A percentile compares a stretch with the other conserved stretches of the same genome.
These are phyloP conservation scores for Drymodes brunneopygia DNA, from an alignment of 2,113 vertebrate species.

Conservation along the genomic window DNA sequence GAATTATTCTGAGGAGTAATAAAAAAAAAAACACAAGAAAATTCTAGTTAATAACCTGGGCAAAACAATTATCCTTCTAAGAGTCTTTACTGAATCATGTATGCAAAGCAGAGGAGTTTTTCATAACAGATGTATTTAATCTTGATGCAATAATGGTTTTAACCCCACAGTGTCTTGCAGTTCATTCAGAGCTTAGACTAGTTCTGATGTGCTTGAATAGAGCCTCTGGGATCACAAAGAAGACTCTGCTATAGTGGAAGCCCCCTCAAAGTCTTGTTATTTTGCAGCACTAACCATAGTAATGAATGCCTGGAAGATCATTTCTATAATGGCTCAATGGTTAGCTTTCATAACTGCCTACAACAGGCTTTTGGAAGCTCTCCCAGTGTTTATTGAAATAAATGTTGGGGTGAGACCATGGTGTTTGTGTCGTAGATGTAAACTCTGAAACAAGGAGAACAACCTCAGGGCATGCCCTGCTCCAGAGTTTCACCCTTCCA, in stretches of 20 bases:
- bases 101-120: conserved; percentile 41
- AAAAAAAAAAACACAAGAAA: neutral
- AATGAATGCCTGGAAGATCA: neutral
- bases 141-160: conserved; percentile 4
- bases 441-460: neutral
- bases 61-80: conserved; percentile 29
- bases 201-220: neutral
- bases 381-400: neutral
- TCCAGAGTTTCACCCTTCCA: neutral
- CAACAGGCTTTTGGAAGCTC: neutral
- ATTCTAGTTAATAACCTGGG: conserved; percentile 35
- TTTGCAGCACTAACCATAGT: neutral
- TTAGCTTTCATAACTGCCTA: neutral
- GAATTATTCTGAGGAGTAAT: neutral
- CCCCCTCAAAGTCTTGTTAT: neutral
- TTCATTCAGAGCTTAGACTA: neutral
- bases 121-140: conserved; percentile 49
- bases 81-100: conserved; percentile 22
- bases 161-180: neutral
- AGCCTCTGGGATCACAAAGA: neutral
- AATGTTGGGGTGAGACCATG: neutral
- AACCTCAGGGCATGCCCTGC: neutral
- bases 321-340: neutral
- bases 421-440: neutral
- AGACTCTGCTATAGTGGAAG: neutral